Percentiles rank a stretch among this genome's conserved stretches.
Conservation (phyloP, 1,140 invertebrate genomes). For the Bicyclus anynana region DNA sequence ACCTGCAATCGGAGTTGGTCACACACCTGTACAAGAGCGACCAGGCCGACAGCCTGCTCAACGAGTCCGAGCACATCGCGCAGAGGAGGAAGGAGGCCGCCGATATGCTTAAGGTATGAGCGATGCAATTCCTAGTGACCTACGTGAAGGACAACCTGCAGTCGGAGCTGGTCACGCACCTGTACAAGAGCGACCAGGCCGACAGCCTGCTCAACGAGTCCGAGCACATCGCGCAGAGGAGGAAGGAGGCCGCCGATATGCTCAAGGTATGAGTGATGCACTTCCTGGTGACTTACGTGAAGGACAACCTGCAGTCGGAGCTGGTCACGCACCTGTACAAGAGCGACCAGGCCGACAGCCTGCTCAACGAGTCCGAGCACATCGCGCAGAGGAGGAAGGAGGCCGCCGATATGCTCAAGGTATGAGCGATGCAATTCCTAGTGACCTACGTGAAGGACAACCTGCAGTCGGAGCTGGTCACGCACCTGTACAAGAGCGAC, state of each 20-base stretch:
- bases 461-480: slow-evolving; percentile 98
- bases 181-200: slow-evolving; percentile 98
- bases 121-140: slow-evolving; percentile 99
- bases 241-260: slow-evolving; percentile 98
- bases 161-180: slow-evolving; percentile 97
- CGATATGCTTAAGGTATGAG: slow-evolving; percentile 98
- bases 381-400: slow-evolving; percentile 97
- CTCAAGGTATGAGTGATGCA: slow-evolving; percentile 99
- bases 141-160: slow-evolving; percentile 98
- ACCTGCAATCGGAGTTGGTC: slow-evolving; percentile 98
- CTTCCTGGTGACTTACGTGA: slow-evolving; percentile 98
- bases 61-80: slow-evolving; percentile 98
- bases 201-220: slow-evolving; percentile 96
- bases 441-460: slow-evolving; percentile 99
- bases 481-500: slow-evolving; percentile 98
- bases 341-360: slow-evolving; percentile 94
- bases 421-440: slow-evolving; percentile 99
- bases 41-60: slow-evolving; percentile 93
- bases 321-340: slow-evolving; percentile 99
- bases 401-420: slow-evolving; percentile 98
- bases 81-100: slow-evolving; percentile 95
- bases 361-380: slow-evolving; percentile 98
- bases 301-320: slow-evolving; percentile 99
- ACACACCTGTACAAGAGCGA: slow-evolving; percentile 98
- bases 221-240: slow-evolving; percentile 95